Evolutionary conservation across 1,140 invertebrate genomes (phyloP).

Genomic region (Aleiodes sp.): DNA sequence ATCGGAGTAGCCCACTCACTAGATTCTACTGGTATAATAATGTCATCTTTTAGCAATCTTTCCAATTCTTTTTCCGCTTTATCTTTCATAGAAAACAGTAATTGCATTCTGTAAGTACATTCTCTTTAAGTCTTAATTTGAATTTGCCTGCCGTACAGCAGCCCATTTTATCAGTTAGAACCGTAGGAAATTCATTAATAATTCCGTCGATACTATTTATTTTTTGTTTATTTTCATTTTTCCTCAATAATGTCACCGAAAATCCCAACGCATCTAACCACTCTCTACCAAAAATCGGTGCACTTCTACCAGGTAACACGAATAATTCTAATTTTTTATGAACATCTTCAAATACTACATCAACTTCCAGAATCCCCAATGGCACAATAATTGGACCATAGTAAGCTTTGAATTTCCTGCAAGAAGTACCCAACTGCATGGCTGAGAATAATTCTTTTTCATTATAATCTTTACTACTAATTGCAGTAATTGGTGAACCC

Average conservation of each 20-base stretch:
- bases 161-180: not conserved
- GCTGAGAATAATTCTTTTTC: not conserved
- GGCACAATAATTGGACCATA: not conserved
- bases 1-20: slow-evolving; percentile 55
- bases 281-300: not conserved
- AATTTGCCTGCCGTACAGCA: not conserved
- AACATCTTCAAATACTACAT: not conserved
- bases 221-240: not conserved
- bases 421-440: not conserved
- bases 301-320: not conserved
- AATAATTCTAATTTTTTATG: not conserved
- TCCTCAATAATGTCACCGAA: not conserved
- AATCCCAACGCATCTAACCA: not conserved
- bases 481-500: not conserved
- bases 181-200: not conserved
- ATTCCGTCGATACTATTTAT: not conserved
- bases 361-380: not conserved
- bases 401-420: not conserved
- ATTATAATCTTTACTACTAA: not conserved
- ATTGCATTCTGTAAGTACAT: slow-evolving; percentile 23
- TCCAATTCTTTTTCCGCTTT: slow-evolving; percentile 44
- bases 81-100: slow-evolving; percentile 43
- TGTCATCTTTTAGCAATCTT: slow-evolving; percentile 37
- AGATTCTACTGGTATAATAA: slow-evolving; percentile 47
- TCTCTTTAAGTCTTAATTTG: not conserved